These are phyloP conservation scores for Phyllostomus hastatus DNA, from an alignment of 2,113 vertebrate species.

Conservation along the genomic window DNA sequence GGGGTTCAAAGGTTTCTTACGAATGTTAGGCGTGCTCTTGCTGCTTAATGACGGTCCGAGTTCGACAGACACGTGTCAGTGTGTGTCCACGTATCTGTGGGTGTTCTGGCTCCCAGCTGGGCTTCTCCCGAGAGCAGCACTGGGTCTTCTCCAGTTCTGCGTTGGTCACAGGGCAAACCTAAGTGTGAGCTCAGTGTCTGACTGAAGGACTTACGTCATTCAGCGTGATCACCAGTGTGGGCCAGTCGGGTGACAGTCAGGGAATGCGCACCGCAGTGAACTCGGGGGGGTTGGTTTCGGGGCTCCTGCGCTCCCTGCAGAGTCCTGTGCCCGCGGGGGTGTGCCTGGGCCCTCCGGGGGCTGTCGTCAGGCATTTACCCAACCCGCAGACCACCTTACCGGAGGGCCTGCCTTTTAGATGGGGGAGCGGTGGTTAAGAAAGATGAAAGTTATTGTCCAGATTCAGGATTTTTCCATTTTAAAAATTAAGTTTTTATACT, in stretches of 20 bases:
- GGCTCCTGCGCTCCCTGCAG: too few relatives aligned
- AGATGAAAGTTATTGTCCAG: not conserved
- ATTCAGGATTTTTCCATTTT: not conserved
- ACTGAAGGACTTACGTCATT: not conserved
- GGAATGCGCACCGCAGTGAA: not conserved
- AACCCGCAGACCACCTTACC: not conserved
- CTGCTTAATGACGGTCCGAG: not conserved
- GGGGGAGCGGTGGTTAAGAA: not conserved
- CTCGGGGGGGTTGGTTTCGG: not conserved
- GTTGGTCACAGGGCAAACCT: too few relatives aligned
- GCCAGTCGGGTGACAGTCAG: not conserved
- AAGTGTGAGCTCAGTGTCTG: not conserved
- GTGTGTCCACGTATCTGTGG: accelerated
- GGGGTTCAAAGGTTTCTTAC: not conserved
- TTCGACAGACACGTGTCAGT: not conserved
- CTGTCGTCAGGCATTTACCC: not conserved
- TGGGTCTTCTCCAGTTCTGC: accelerated
- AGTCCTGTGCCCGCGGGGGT: too few relatives aligned
- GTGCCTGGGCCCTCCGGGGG: not conserved
- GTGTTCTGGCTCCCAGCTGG: not conserved
- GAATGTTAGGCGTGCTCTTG: not conserved
- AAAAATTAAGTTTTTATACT: not conserved
- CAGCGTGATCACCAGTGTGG: not conserved
- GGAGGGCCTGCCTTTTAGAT: not conserved
- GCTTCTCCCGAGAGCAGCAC: not conserved